Evolutionary conservation across 2,797 vertebrate genomes (phyloP).

Genomic region (Nothura maculosa): DNA sequence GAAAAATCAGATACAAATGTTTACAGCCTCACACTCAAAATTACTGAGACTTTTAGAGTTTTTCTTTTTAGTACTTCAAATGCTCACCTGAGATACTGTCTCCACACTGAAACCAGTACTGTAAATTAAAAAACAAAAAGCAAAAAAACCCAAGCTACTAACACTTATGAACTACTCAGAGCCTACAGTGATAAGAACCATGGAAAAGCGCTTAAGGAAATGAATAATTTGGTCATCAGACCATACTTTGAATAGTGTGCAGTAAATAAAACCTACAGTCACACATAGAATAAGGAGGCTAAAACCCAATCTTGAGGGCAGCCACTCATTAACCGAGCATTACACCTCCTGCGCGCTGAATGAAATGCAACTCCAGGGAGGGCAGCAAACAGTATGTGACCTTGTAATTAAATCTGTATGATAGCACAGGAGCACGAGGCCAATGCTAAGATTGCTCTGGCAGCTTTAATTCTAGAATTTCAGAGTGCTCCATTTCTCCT

Average conservation of each 20-base stretch:
- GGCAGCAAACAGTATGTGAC: background rate
- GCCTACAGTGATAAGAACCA: background rate
- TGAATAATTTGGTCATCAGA: background rate
- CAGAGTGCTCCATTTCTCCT: fast-evolving
- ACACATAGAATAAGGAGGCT: background rate
- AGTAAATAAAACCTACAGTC: conserved; percentile 28
- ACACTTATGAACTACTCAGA: background rate
- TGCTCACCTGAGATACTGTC: background rate
- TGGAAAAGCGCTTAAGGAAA: background rate
- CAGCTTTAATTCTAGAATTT: background rate
- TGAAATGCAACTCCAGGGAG: background rate
- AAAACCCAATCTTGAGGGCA: background rate
- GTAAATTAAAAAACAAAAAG: background rate
- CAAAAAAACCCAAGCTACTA: background rate
- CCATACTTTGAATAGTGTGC: background rate
- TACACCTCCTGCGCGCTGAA: background rate
- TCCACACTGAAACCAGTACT: background rate
- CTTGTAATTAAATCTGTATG: conserved; percentile 3
- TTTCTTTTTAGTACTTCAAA: background rate
- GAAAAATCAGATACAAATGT: background rate
- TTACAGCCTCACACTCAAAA: background rate
- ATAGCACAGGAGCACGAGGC: background rate
- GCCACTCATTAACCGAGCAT: background rate
- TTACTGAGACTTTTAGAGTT: background rate
- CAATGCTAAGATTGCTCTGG: background rate